These are phyloP conservation scores for Thyatira batis DNA, from an alignment of 2,888 invertebrate genomes.

Conservation along the genomic window DNA sequence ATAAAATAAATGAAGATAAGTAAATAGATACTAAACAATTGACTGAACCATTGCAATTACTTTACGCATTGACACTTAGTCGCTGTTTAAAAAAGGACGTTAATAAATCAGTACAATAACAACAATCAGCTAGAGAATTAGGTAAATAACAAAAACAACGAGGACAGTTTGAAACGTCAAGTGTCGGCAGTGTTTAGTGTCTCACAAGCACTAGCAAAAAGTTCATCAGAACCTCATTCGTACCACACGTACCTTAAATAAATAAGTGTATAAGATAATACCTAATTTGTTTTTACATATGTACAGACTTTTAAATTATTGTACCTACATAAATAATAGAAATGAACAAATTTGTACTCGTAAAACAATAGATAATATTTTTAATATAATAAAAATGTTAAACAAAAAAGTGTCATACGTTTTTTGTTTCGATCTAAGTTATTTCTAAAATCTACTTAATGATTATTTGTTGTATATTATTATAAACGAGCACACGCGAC, in stretches of 20 bases:
- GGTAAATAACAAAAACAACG: constrained; percentile 15
- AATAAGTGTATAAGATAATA: constrained; percentile 77
- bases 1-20: constrained; percentile 14
- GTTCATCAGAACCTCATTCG: constrained; percentile 65
- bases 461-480: constrained; percentile 75
- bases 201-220: constrained; percentile 55
- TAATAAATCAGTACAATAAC: constrained; percentile 9
- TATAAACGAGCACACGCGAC: constrained; percentile 44
- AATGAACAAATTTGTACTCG: constrained; percentile 43
- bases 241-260: constrained; percentile 72
- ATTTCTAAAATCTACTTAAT: constrained; percentile 73
- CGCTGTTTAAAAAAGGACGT: constrained; percentile 10
- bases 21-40: constrained; percentile 48
- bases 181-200: constrained; percentile 47
- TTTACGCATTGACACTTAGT: constrained; percentile 35
- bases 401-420: constrained; percentile 60
- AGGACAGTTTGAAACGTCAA: constrained; percentile 24
- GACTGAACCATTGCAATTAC: constrained; percentile 49
- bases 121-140: constrained; percentile 17
- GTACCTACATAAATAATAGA: constrained; percentile 21
- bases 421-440: constrained; percentile 64
- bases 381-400: constrained; percentile 52
- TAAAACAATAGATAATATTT: constrained; percentile 58
- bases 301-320: constrained; percentile 74
- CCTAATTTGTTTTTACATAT: constrained; percentile 80